A percentile compares a stretch with the other conserved stretches of the same genome.
Conservation (phyloP, 2,797 vertebrate species). For the Sebastes diaconus region DNA sequence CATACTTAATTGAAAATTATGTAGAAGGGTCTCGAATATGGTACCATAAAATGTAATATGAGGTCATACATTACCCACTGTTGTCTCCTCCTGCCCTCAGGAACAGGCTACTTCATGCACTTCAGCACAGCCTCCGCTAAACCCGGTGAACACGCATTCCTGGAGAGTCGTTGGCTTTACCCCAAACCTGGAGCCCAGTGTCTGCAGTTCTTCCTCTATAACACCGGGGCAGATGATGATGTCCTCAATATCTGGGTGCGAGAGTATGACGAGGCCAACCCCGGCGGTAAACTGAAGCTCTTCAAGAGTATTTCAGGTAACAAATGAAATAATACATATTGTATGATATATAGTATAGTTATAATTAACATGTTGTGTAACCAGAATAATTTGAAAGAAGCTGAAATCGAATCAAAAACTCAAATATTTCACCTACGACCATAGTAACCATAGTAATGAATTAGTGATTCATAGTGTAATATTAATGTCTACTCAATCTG, state of each 20-base stretch:
- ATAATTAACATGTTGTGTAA: background rate
- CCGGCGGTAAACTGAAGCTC: constrained; percentile 41
- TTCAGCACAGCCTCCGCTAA: constrained; percentile 74
- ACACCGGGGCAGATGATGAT: constrained; percentile 78
- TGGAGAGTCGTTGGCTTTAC: constrained; percentile 87
- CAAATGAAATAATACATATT: background rate
- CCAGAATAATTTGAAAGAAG: background rate
- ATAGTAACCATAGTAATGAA: background rate
- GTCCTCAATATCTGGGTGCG: constrained; percentile 80
- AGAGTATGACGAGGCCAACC: constrained; percentile 71
- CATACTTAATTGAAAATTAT: too few relatives aligned
- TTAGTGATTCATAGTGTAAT: background rate
- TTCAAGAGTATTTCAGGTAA: constrained; percentile 69
- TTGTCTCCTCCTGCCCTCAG: constrained; percentile 69
- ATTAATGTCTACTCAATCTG: background rate
- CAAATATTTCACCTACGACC: background rate
- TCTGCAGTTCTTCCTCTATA: constrained; percentile 89
- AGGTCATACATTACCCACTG: background rate
- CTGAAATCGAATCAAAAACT: background rate
- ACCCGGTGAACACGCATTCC: constrained; percentile 60
- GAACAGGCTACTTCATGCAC: constrained; percentile 90
- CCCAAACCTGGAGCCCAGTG: constrained; percentile 87
- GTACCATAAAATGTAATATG: background rate
- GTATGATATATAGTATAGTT: background rate
- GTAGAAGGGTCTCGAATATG: too few relatives aligned